Evolutionary conservation across 2,888 invertebrate genomes (phyloP), one percentile per base, ranked within the genome.

Genomic region (Camponotus fellah): DNA sequence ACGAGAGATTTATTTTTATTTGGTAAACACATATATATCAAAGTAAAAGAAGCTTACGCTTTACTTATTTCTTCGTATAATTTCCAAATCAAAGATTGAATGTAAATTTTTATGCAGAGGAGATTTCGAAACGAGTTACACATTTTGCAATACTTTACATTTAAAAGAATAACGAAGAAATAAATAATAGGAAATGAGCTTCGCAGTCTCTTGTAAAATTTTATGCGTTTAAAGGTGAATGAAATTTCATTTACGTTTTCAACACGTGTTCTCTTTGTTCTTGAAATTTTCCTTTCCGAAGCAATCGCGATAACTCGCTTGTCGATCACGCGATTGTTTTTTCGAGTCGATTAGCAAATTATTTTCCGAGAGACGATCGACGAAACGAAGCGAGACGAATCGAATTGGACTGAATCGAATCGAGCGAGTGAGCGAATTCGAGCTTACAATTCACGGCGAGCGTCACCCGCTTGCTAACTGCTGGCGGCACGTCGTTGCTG

Each of bases 401-500:
- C 68, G 40, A 1, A 53, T 43, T 14, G n/a, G 5, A 66, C 66
- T 37, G 74, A 60, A 64, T 80, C 85, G 72, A 65, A 89, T 87
- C 83, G 77, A 53, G 79, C 72, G 82, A 86, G 82, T 14, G 72
- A 83, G 58, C 66, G 68, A 85, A 82, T 53, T 85, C 86, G 74
- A 83, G 84, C 98, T 98, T 95, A 99, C 98, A 98, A 95, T 98
- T 98, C 83, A 99, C 98, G 93, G 97, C 97, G 84, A 99, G 96
- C 69, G 97, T 97, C 91, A 98, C 98, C 91, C 98, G 95, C 95
- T 98, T 98, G 96, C 98, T 98, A 92, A 98, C 98, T 10, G 98
- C 97, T 6, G 98, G 98, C 43, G 98, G 98, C 64, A 99, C 98
- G 94, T 98, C 98, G 94, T 99, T 99, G 93, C 97, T 97, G 17